Evolutionary conservation across 2,113 vertebrate genomes (phyloP), one percentile per base, ranked within the genome.

Genomic region (Antigone vipio): DNA sequence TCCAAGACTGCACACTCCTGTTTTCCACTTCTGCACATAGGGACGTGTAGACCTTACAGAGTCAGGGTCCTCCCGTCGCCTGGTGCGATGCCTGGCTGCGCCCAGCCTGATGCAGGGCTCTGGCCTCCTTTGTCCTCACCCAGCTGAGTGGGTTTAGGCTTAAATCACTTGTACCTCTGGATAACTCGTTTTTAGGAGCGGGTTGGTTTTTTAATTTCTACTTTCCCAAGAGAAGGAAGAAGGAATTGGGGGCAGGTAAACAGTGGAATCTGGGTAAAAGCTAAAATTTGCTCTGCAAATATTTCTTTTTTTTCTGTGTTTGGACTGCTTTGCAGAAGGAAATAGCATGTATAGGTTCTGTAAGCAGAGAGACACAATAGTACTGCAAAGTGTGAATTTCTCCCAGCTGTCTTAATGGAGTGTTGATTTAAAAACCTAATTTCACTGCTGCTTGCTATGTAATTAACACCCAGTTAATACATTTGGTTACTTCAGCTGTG

Each of bases 371-470:
- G 53, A 50, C 32, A 55, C 63, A 78, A 20, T 16, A 74, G 64
- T 45, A 22, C 32, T 71, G 64, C 30, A 5, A 80, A 87, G 40
- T 72, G 73, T 67, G 73, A 78, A 78, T 87, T 89, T 94, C 34
- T 93, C 72, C 64, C 56, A 84, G 73, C 73, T 91, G 30, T 68
- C 53, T 92, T 89, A 78, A 89, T 87, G 34, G 35, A 63, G 56
- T 82, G 73, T 81, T 87, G 87, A 56, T 78, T 89, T 92, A 56
- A 60, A 95, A 96, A 50, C 29, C 50, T 47, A 78, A 75, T 87
- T 95, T 91, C 44, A 30, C 40, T 89, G 60, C 77, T 82, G 44
- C 69, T 85, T 67, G 49, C 87, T 59, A 6, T 82, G 89, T 52
- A 68, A 40, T 95, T 95, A 92, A 52, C 73, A 81, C 60, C 52